Evolutionary conservation across 2,113 vertebrate genomes (phyloP), one percentile per base, ranked within the genome.

Genomic region (Apodemus speciosus): DNA sequence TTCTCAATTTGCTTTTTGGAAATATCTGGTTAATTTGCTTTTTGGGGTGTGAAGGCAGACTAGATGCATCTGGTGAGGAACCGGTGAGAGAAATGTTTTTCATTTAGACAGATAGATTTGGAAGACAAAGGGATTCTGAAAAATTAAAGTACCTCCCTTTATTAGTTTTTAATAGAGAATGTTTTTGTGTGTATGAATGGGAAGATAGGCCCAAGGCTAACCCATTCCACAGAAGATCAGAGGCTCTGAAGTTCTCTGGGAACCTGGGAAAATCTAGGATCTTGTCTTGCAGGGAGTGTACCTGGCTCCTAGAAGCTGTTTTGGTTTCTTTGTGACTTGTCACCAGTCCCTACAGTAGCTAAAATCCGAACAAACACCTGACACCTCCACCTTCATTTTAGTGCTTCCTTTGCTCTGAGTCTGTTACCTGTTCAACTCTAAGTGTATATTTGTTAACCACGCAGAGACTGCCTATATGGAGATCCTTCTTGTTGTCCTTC

Each of bases 81-180:
- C 40, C 11, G 3, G 16, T 49, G n/a, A 38, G 77, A 85, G 23
- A 49, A 64, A 58, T 21, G 20, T 2, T 43, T 77, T 38, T 60
- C 13, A 72, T 79, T 69, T 72, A 72, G 20, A 38, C 7, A 88
- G 81, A 64, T 27, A 20, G 5, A 9, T 21, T 38, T 16, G n/a
- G n/a, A 75, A 58, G 76, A 60, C 60, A 56, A 56, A 76, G 23
- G 3, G n/a, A 35, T 9, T 68, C 38, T 85, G 66, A 88, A 85
- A 68, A 60, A 40, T 92, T 32, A 72, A 95, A 76, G 58, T 66
- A 53, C 84, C 88, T 71, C 4, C 6, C 1, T 0, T 1, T 79
- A 23, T 64, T 85, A 11, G 56, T 72, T 81, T 92, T 92, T 32
- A 84, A 68, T 40, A 84, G 66, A 94, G 68, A 27, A 46, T 64